Conservation (phyloP, 2,888 invertebrate genomes). For the Megamerina dolium region DNA sequence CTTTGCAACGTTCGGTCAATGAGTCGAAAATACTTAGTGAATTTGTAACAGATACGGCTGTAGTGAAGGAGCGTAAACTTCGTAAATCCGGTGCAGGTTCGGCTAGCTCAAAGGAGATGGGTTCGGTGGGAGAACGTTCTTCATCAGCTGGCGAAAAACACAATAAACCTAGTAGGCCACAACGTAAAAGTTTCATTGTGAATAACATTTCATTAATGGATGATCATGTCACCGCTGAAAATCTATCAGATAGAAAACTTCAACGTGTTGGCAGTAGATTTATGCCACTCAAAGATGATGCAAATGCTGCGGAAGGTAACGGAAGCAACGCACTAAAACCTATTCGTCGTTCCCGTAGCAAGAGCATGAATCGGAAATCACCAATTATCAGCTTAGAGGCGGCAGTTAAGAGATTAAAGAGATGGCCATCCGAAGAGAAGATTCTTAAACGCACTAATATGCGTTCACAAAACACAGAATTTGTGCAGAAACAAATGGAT, state of each 20-base stretch:
- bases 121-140: too few relatives aligned
- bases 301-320: conserved; percentile 8
- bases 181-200: conserved; percentile 24
- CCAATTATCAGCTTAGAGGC: conserved; percentile 15
- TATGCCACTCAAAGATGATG: conserved; percentile 26
- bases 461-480: conserved; percentile 60
- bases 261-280: conserved; percentile 13
- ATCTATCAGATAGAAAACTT: conserved; percentile 15
- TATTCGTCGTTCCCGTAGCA: conserved; percentile 38
- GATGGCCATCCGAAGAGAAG: conserved; percentile 31
- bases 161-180: conserved; percentile 10
- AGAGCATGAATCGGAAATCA: conserved; percentile 29
- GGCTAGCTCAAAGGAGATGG: neutral
- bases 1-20: conserved; percentile 60
- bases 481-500: conserved; percentile 57
- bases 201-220: neutral
- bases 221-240: conserved; percentile 1
- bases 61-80: conserved; percentile 42
- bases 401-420: conserved; percentile 16
- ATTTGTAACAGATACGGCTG: conserved; percentile 52
- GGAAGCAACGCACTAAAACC: conserved; percentile 8
- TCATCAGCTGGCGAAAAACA: neutral
- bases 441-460: conserved; percentile 50
- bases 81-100: conserved; percentile 23
- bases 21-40: conserved; percentile 62